Evolutionary conservation across 2,797 vertebrate species (phyloP).

Genomic region (Coccyzus lansbergi): DNA sequence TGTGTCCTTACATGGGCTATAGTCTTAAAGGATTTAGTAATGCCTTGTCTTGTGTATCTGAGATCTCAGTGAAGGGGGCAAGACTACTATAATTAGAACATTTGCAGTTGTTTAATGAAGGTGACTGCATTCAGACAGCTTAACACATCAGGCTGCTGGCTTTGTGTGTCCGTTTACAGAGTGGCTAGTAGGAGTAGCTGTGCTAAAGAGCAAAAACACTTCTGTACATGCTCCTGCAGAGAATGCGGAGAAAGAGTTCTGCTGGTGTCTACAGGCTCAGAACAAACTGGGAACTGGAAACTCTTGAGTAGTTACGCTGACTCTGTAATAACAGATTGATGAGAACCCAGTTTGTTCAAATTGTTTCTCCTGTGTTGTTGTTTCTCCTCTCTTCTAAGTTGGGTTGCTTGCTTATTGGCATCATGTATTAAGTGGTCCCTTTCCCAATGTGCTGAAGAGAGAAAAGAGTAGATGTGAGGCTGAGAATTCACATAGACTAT

Average conservation of each 20-base stretch:
- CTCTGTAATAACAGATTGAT: not conserved
- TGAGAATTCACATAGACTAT: not conserved
- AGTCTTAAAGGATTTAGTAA: not conserved
- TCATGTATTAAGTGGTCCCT: not conserved
- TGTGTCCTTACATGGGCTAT: not conserved
- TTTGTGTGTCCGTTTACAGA: not conserved
- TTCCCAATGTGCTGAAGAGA: not conserved
- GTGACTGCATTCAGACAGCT: not conserved
- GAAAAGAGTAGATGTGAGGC: not conserved
- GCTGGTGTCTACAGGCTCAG: not conserved
- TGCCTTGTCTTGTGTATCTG: not conserved
- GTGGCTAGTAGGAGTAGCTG: not conserved
- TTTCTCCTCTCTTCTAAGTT: not conserved
- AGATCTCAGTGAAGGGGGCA: not conserved
- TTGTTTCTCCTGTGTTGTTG: not conserved
- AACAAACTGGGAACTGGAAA: fast-evolving
- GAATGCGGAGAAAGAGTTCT: not conserved
- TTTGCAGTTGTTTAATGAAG: not conserved
- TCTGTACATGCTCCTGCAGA: not conserved
- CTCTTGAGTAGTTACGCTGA: not conserved
- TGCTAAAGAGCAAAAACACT: not conserved
- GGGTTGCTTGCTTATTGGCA: not conserved
- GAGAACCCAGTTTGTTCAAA: not conserved
- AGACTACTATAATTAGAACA: not conserved
- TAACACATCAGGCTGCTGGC: not conserved